These are phyloP conservation scores for Habropoda laboriosa DNA, from an alignment of 1,140 invertebrate genomes.

Conservation along the genomic window DNA sequence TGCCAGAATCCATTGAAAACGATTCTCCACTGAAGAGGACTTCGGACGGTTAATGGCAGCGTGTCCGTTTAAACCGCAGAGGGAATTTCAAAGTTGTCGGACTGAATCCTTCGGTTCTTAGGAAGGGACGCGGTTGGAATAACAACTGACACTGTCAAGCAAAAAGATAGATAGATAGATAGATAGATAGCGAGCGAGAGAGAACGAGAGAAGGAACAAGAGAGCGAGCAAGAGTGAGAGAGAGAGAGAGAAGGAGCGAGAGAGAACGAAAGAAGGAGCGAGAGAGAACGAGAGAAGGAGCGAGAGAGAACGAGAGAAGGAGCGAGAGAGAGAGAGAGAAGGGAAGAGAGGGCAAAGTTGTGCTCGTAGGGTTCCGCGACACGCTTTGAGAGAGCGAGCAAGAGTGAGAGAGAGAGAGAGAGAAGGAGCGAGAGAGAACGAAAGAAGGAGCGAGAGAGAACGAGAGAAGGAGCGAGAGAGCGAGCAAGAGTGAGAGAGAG, in stretches of 20 bases:
- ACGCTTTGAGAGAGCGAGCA: slow-evolving; percentile 50
- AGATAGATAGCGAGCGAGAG: too few species aligned
- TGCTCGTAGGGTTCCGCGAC: slow-evolving; percentile 38
- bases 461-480: background rate
- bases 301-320: background rate
- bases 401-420: background rate
- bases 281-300: background rate
- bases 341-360: slow-evolving; percentile 5
- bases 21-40: slow-evolving; percentile 38
- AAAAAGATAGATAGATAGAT: slow-evolving; percentile 25
- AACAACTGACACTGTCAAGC: slow-evolving; percentile 63
- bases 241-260: too few species aligned
- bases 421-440: too few species aligned
- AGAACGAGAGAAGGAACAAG: background rate
- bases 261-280: background rate
- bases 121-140: slow-evolving; percentile 72
- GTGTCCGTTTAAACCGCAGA: slow-evolving; percentile 48
- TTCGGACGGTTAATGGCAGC: slow-evolving; percentile 27
- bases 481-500: too few species aligned
- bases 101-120: slow-evolving; percentile 69
- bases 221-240: background rate
- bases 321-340: background rate
- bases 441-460: too few species aligned
- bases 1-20: slow-evolving; percentile 33
- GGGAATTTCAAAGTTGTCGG: slow-evolving; percentile 71